phyloP scores from a whole-genome alignment of 2,888 invertebrate species.

The Acleris cristana region DNA sequence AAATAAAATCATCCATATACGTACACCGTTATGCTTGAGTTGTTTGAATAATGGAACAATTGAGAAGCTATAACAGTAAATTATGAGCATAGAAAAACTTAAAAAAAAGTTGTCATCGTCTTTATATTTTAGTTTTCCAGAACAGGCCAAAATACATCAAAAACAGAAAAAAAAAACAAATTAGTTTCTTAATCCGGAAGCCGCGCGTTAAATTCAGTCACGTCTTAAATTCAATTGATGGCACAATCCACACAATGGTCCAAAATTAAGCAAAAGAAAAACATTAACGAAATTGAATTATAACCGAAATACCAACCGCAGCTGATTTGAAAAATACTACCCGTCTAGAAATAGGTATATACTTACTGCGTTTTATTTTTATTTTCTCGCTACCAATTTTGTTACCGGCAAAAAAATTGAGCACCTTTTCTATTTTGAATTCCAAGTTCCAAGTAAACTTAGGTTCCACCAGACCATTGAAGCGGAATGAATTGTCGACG shows the following conservation, averaged over 20 bases:
- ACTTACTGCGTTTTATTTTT: no score
- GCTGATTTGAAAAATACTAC: no score
- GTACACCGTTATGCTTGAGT: no score
- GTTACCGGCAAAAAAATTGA: no score
- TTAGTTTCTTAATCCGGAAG: constrained; percentile 22
- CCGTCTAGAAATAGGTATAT: no score
- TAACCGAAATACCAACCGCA: background rate
- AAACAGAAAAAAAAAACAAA: constrained; percentile 17
- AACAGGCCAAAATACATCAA: constrained; percentile 8
- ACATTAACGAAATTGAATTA: constrained; percentile 4
- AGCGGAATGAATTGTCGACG: constrained; percentile 52
- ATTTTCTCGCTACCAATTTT: no score
- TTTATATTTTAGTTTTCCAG: no score
- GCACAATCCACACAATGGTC: constrained; percentile 29
- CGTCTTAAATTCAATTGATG: constrained; percentile 18
- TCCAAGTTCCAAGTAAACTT: background rate
- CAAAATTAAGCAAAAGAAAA: constrained; percentile 14
- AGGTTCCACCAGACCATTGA: constrained; percentile 56
- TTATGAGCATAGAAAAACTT: no score
- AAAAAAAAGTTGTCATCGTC: no score
- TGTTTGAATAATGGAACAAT: no score
- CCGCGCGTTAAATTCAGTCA: constrained; percentile 26
- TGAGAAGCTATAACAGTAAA: no score
- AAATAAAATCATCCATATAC: constrained; percentile 29
- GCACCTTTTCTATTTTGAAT: background rate